These are phyloP conservation scores for Sinocyclocheilus rhinocerous DNA, from an alignment of 2,113 vertebrate species.

Conservation along the genomic window DNA sequence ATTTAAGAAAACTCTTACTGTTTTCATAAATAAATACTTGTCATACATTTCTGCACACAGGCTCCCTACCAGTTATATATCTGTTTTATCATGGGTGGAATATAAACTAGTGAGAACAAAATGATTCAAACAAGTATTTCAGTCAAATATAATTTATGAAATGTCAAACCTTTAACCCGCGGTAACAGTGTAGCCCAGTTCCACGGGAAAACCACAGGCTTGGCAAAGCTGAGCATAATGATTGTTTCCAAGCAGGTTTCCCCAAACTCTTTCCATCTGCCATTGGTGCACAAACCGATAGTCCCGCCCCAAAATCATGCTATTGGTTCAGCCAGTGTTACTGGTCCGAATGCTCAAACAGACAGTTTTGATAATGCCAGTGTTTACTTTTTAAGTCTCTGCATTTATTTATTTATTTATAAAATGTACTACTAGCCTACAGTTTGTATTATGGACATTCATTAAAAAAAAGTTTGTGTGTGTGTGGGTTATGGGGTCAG, in stretches of 20 bases:
- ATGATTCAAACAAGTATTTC: neutral
- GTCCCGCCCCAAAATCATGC: neutral
- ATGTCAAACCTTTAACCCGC: neutral
- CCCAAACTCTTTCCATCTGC: neutral
- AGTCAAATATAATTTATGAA: neutral
- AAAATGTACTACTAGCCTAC: no score
- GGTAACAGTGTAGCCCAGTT: no score
- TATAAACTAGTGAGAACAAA: neutral
- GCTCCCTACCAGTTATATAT: no score
- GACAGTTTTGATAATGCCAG: neutral
- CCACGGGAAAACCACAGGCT: no score
- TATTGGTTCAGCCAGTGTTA: neutral
- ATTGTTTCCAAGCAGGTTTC: no score
- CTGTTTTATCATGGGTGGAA: no score
- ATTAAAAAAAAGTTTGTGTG: neutral
- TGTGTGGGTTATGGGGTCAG: constrained; percentile 12
- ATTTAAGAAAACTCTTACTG: no score
- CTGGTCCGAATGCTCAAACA: neutral
- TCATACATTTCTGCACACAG: neutral
- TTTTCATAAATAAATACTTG: neutral
- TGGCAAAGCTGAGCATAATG: no score
- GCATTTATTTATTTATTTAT: no score
- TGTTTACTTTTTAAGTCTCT: neutral
- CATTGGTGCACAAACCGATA: neutral
- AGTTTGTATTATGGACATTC: no score